phyloP scores from a whole-genome alignment of 1,140 invertebrate species.

The Cotesia chilonis region DNA sequence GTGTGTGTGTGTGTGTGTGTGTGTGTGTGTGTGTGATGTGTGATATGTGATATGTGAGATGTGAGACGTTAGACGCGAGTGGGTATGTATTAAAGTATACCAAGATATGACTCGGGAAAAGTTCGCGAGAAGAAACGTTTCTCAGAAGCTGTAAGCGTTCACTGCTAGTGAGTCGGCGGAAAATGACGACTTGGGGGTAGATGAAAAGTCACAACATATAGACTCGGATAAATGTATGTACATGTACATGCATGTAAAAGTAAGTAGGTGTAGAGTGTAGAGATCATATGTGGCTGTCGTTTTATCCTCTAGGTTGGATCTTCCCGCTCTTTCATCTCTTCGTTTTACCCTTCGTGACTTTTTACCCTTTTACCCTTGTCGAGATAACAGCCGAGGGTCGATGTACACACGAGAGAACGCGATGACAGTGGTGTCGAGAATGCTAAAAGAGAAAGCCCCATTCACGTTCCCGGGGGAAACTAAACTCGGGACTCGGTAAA shows the following conservation, averaged over 20 bases:
- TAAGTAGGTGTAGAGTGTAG: not conserved
- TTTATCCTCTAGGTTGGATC: conserved; percentile 17
- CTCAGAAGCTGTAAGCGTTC: conserved; percentile 16
- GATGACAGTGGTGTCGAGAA: conserved; percentile 29
- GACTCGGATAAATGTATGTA: not conserved
- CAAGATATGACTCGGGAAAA: conserved; percentile 12
- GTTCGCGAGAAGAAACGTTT: conserved; percentile 23
- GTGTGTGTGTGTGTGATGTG: too few species aligned
- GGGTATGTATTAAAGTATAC: not conserved
- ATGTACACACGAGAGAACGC: conserved; percentile 21
- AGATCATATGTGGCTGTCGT: conserved; percentile 4
- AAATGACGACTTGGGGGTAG: conserved; percentile 32
- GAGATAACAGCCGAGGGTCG: conserved; percentile 22
- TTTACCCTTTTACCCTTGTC: conserved; percentile 35
- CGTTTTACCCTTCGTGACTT: conserved; percentile 30
- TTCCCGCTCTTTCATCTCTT: conserved; percentile 34
- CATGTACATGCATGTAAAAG: not conserved
- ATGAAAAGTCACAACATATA: not conserved
- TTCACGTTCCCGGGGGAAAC: conserved; percentile 14
- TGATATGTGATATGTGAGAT: too few species aligned
- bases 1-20: too few species aligned
- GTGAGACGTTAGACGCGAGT: too few species aligned
- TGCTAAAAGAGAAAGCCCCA: conserved; percentile 23
- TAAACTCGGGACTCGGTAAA: not conserved
- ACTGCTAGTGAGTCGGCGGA: conserved; percentile 24